phyloP scores from a whole-genome alignment of 2,888 invertebrate species.

The Lithosia quadra region DNA sequence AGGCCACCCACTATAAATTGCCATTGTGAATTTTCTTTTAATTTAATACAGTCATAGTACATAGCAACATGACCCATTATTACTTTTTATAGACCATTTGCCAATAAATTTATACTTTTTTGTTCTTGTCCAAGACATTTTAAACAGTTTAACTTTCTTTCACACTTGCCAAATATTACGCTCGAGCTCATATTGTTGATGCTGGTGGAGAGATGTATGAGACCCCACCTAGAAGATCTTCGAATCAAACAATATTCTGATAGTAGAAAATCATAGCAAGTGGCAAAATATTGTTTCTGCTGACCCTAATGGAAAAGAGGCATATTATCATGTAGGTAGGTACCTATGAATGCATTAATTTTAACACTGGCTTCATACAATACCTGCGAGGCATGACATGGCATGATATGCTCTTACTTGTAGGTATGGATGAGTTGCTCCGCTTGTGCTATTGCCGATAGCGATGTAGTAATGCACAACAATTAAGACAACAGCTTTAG shows the following conservation, averaged over 20 bases:
- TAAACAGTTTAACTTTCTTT: constrained; percentile 4
- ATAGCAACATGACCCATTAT: neutral
- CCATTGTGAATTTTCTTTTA: neutral
- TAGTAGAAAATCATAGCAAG: no score
- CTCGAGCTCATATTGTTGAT: neutral
- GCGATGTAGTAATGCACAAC: constrained; percentile 26
- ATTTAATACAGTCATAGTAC: neutral
- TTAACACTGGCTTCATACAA: constrained; percentile 29
- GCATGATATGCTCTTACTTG: constrained; percentile 28
- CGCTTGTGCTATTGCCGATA: constrained; percentile 22
- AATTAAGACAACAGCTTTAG: constrained; percentile 29
- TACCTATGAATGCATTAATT: neutral
- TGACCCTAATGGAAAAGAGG: no score
- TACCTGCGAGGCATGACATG: constrained; percentile 39
- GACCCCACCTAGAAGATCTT: neutral
- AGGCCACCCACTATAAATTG: neutral
- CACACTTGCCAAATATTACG: neutral
- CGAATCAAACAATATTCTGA: no score
- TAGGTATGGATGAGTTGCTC: constrained; percentile 13
- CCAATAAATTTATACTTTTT: neutral
- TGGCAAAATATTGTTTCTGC: no score
- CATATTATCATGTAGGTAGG: no score
- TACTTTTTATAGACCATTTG: neutral
- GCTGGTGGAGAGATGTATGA: neutral
- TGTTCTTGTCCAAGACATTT: neutral